Evolutionary conservation across 1,140 invertebrate species (phyloP), one percentile per base, ranked within the genome.

Genomic region (Drosophila parabipectinata): DNA sequence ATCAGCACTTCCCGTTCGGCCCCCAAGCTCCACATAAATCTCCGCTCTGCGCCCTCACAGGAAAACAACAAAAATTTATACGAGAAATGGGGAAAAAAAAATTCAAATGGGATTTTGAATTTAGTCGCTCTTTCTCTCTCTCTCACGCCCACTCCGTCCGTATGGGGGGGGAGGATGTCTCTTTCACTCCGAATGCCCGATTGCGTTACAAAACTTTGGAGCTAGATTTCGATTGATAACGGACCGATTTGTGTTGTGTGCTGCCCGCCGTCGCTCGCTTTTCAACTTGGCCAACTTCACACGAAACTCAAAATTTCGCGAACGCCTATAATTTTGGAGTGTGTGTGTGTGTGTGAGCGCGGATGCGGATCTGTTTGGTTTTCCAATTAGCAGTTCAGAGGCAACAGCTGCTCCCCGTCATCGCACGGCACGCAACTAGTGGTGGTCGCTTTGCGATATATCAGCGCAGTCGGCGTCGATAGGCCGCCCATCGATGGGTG

Each of bases 301-400:
- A 69, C 67, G 63, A 69, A 69, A 69, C 67, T 69, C 63, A 69
- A 32, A 69, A 69, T 39, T 57, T 69, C 61, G 55, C 61, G 57
- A 30, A 30, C 57, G 18, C 26, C 26, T 48, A 18, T 15, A 24
- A 26, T 32, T 15, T 48, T 50, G 24, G 45, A 28, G 41, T 48
- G 55, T 48, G 60, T 15, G 51, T 53, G 15, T 34, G 28, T 34
- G 28, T 12, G 24, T 32, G 24, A 32, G 14, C 18, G 24, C 41
- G 39, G 39, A 51, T 30, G 48, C 58, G 37, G 54, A 62, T 62
- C 56, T 56, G 66, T 69, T 56, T 48, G 28, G 47, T 50, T 69
- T 69, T 48, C 32, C 63, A 69, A 69, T 69, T 69, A 69, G 63
- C 67, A 37, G 34, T 37, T 37, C 10, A 37, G 9, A 69, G 41